Conservation (phyloP, 2,888 invertebrate genomes). For the Megastigmus dorsalis region DNA sequence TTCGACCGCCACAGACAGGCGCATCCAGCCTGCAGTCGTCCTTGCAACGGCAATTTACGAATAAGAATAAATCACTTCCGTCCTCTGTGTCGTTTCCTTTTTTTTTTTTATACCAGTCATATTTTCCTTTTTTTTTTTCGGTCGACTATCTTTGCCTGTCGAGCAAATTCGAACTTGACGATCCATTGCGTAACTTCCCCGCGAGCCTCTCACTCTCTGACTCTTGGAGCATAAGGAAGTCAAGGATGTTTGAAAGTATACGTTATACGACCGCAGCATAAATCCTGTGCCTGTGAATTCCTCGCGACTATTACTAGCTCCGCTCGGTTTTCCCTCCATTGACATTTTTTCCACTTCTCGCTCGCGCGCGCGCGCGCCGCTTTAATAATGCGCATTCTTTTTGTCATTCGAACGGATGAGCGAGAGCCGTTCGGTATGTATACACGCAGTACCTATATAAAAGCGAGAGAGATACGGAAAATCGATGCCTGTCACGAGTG, state of each 20-base stretch:
- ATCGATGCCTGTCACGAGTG: too few species aligned
- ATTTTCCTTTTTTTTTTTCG: too few species aligned
- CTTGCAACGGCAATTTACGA: neutral
- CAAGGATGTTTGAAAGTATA: conserved; percentile 72
- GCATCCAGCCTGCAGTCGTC: too few species aligned
- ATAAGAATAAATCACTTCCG: conserved; percentile 8
- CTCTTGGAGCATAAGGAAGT: conserved; percentile 69
- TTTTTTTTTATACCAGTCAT: neutral
- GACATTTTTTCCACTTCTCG: conserved; percentile 46
- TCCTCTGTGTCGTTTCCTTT: neutral
- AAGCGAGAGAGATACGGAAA: too few species aligned
- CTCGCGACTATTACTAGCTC: neutral
- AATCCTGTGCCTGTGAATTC: conserved; percentile 33
- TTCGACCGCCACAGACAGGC: too few species aligned
- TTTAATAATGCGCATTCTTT: too few species aligned
- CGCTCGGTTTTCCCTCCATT: neutral
- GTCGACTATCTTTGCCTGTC: too few species aligned
- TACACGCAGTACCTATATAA: too few species aligned
- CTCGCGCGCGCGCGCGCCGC: too few species aligned
- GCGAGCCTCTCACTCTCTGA: conserved; percentile 51
- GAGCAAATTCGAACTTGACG: conserved; percentile 31
- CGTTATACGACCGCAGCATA: conserved; percentile 3
- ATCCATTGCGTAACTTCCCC: conserved; percentile 48
- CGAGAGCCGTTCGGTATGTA: too few species aligned
- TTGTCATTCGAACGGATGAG: too few species aligned